A percentile compares a stretch with the other conserved stretches of the same genome.
phyloP scores from a whole-genome alignment of 2,888 invertebrate species.

The Anaspis maculata region DNA sequence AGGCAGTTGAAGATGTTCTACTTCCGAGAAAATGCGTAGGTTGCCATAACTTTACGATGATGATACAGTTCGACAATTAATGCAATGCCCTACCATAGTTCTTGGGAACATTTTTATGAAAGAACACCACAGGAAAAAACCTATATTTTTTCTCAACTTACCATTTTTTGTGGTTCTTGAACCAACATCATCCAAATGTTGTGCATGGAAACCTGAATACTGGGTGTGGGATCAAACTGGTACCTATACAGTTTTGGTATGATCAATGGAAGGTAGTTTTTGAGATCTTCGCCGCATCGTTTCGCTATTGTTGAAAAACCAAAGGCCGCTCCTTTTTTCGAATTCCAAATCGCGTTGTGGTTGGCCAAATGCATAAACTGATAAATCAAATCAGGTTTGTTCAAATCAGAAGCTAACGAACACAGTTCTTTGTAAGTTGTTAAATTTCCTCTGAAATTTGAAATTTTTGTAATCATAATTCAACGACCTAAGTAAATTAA shows the following conservation, averaged over 20 bases:
- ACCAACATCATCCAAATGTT: slow-evolving; percentile 91
- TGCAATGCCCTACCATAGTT: too few species aligned
- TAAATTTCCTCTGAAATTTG: slow-evolving; percentile 61
- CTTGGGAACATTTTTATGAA: too few species aligned
- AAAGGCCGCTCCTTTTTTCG: slow-evolving; percentile 90
- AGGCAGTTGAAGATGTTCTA: too few species aligned
- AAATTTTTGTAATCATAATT: too few species aligned
- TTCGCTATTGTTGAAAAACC: slow-evolving; percentile 83
- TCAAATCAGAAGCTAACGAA: slow-evolving; percentile 85
- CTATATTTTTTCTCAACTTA: too few species aligned
- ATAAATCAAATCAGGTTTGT: slow-evolving; percentile 91
- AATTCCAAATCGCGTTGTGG: slow-evolving; percentile 91
- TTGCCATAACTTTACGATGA: too few species aligned
- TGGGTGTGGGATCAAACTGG: slow-evolving; percentile 88
- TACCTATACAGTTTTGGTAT: slow-evolving; percentile 84
- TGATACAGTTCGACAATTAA: too few species aligned
- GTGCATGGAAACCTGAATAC: slow-evolving; percentile 87
- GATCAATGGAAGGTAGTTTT: slow-evolving; percentile 74
- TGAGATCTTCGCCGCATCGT: slow-evolving; percentile 74
- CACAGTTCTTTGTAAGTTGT: slow-evolving; percentile 94
- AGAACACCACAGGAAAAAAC: too few species aligned
- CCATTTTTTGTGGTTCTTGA: slow-evolving; percentile 73
- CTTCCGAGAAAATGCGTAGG: too few species aligned
- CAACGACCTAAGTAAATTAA: too few species aligned
- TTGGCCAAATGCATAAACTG: slow-evolving; percentile 94